Conservation (phyloP, 2,888 invertebrate species). For the Spatulosminthurus flaviceps region DNA sequence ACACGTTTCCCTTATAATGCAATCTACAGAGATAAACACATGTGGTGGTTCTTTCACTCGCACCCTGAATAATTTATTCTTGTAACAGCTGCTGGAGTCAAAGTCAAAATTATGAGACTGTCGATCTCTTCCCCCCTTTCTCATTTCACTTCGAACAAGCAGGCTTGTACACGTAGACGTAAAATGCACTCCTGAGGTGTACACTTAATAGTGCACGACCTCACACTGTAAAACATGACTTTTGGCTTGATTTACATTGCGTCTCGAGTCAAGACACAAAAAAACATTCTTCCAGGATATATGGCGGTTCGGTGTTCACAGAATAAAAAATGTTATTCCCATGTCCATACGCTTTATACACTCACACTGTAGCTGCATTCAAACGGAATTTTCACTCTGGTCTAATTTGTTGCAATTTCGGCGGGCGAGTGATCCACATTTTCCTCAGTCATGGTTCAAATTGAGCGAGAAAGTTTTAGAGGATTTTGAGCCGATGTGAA, state of each 20-base stretch:
- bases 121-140: constrained; percentile 27
- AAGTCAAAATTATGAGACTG: constrained; percentile 42
- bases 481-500: too few relatives aligned
- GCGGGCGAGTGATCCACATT: too few relatives aligned
- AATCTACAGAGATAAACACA: constrained; percentile 6
- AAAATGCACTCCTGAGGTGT: constrained; percentile 18
- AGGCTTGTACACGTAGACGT: neutral
- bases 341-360: too few relatives aligned
- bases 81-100: constrained; percentile 39
- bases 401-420: too few relatives aligned
- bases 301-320: too few relatives aligned
- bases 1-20: constrained; percentile 6
- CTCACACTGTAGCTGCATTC: too few relatives aligned
- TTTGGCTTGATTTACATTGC: constrained; percentile 19
- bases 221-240: constrained; percentile 24
- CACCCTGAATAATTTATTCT: constrained; percentile 44
- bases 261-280: neutral
- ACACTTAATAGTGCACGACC: constrained; percentile 12
- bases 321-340: too few relatives aligned
- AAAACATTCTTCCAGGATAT: neutral
- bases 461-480: too few relatives aligned
- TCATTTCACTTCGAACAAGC: neutral
- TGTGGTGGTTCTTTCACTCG: constrained; percentile 7
- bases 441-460: too few relatives aligned
- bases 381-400: too few relatives aligned